Evolutionary conservation across 2,113 vertebrate genomes (phyloP).

Genomic region (Acanthochromis polyacanthus): DNA sequence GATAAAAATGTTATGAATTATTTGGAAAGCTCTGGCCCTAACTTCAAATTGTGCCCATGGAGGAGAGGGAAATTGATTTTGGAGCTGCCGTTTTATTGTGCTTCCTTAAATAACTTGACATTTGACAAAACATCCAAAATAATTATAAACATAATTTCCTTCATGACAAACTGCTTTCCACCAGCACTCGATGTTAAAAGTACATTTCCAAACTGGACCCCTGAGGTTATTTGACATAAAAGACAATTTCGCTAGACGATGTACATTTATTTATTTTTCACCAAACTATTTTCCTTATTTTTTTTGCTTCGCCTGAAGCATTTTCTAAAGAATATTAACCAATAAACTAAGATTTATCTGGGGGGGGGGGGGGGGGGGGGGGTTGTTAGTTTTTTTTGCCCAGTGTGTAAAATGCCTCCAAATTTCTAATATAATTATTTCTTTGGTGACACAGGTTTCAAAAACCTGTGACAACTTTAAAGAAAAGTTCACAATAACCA

Average conservation of each 20-base stretch:
- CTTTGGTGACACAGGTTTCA: too few species aligned
- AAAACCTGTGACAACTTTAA: too few species aligned
- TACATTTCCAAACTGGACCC: background rate
- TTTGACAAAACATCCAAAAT: background rate
- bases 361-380: too few species aligned
- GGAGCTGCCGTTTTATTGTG: background rate
- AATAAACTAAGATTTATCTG: background rate
- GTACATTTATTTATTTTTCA: background rate
- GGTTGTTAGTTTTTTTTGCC: too few species aligned
- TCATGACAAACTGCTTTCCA: background rate
- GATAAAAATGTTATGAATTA: background rate
- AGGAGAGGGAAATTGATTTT: background rate
- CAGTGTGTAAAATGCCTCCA: too few species aligned
- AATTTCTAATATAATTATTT: too few species aligned
- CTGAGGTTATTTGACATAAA: background rate
- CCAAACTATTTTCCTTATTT: background rate
- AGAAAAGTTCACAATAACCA: too few species aligned
- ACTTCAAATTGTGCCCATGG: background rate
- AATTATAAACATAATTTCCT: slow-evolving; percentile 6
- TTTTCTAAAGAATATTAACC: background rate
- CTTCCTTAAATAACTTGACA: background rate
- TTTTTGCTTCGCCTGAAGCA: background rate
- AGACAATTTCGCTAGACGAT: rapidly evolving
- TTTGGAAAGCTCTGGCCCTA: slow-evolving; percentile 11
- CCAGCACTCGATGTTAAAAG: background rate